Evolutionary conservation across 2,888 invertebrate species (phyloP).

Genomic region (Troilus luridus): DNA sequence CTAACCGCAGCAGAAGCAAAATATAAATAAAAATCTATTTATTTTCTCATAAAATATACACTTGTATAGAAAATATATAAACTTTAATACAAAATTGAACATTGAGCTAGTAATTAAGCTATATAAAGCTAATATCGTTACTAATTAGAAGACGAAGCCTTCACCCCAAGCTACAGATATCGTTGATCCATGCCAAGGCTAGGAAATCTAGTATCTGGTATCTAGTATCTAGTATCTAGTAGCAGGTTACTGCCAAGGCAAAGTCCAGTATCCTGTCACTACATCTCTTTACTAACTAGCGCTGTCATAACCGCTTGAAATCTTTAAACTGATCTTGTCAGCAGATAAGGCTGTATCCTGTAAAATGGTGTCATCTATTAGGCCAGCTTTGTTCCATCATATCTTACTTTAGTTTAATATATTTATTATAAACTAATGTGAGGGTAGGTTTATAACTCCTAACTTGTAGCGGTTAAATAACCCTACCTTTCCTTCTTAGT

Average conservation of each 20-base stretch:
- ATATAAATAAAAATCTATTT: too few relatives aligned
- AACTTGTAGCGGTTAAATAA: too few relatives aligned
- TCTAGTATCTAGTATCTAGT: slow-evolving; percentile 14
- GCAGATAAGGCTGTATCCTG: background rate
- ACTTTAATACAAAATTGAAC: too few relatives aligned
- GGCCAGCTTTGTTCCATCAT: background rate
- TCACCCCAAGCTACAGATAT: background rate
- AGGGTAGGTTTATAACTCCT: too few relatives aligned
- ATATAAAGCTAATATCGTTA: too few relatives aligned
- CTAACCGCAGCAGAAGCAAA: too few relatives aligned
- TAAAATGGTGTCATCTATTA: background rate
- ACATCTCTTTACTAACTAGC: background rate
- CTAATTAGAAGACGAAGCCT: background rate
- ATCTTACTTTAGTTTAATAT: background rate
- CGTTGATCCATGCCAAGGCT: background rate
- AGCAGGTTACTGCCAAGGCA: slow-evolving; percentile 1
- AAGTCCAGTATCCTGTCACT: background rate
- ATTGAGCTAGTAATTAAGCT: too few relatives aligned
- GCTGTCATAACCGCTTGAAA: background rate
- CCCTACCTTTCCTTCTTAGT: too few relatives aligned
- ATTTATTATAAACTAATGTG: too few relatives aligned
- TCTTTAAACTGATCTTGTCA: background rate
- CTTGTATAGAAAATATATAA: too few relatives aligned
- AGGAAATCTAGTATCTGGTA: background rate
- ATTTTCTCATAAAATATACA: too few relatives aligned